phyloP scores from a whole-genome alignment of 2,113 vertebrate species.

The Aphyosemion australe region DNA sequence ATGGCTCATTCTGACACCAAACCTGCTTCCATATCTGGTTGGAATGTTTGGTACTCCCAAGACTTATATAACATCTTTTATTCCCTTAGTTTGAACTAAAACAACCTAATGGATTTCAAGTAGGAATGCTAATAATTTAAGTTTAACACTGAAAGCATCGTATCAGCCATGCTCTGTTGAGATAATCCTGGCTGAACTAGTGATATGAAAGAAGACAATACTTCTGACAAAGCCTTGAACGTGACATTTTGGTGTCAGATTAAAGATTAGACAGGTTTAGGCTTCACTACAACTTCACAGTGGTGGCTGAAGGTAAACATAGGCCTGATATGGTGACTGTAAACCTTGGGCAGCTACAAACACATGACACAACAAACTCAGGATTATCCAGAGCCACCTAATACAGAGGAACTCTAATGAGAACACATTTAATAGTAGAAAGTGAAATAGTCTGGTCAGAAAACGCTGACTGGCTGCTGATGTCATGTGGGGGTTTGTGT shows the following conservation, averaged over 20 bases:
- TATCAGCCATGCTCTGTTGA: too few species aligned
- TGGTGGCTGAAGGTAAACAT: slow-evolving; percentile 13
- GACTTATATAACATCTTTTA: too few species aligned
- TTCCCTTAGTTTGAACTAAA: too few species aligned
- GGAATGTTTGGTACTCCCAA: background rate
- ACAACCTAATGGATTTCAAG: background rate
- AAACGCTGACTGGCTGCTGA: slow-evolving; percentile 29
- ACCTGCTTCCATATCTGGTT: background rate
- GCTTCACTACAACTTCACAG: slow-evolving; percentile 9
- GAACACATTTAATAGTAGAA: background rate
- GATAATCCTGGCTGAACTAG: background rate
- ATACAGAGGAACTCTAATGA: background rate
- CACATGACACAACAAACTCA: slow-evolving; percentile 42
- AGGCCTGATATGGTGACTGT: slow-evolving; percentile 9
- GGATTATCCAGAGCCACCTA: slow-evolving; percentile 11
- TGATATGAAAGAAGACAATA: background rate
- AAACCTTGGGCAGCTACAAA: slow-evolving; percentile 7
- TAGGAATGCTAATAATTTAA: background rate
- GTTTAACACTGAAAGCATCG: background rate
- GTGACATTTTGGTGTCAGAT: slow-evolving; percentile 4
- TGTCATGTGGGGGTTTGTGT: slow-evolving; percentile 25
- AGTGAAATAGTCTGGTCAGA: slow-evolving; percentile 4
- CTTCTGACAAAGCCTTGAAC: background rate
- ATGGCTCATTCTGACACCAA: background rate
- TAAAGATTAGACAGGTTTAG: background rate